A percentile compares a stretch with the other conserved stretches of the same genome.
These are phyloP conservation scores for Acropternis orthonyx DNA, from an alignment of 2,797 vertebrate genomes.

Conservation along the genomic window DNA sequence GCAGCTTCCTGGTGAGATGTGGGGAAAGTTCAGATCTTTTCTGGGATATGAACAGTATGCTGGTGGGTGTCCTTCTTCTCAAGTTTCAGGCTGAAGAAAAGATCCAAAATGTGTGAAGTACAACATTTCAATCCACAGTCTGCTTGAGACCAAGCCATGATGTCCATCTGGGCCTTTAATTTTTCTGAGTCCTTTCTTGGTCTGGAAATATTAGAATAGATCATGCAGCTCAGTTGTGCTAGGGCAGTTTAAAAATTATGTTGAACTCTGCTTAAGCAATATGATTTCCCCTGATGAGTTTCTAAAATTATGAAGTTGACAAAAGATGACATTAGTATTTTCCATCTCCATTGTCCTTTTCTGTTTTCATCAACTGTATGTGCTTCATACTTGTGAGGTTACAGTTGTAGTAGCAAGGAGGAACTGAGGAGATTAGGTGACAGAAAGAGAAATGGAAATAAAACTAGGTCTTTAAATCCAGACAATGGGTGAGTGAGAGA, in stretches of 20 bases:
- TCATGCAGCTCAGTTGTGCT: not conserved
- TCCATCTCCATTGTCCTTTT: not conserved
- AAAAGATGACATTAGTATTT: not conserved
- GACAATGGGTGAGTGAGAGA: not conserved
- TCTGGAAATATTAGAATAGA: not conserved
- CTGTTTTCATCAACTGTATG: not conserved
- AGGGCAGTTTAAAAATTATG: not conserved
- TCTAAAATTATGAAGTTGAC: not conserved
- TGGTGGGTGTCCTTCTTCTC: not conserved
- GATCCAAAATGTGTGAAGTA: not conserved
- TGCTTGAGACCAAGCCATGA: not conserved
- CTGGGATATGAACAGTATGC: not conserved
- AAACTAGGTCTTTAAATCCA: not conserved
- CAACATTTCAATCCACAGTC: not conserved
- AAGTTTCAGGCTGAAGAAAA: not conserved
- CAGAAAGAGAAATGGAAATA: not conserved
- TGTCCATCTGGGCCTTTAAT: not conserved
- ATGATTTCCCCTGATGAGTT: not conserved
- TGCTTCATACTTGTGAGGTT: not conserved
- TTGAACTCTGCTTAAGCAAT: not conserved
- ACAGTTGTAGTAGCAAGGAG: not conserved
- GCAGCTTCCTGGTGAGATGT: not conserved
- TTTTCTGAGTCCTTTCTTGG: not conserved
- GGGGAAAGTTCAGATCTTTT: slow-evolving; percentile 25
- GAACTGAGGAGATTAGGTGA: not conserved